Conservation (phyloP, 2,113 vertebrate genomes). For the Suricata suricatta region DNA sequence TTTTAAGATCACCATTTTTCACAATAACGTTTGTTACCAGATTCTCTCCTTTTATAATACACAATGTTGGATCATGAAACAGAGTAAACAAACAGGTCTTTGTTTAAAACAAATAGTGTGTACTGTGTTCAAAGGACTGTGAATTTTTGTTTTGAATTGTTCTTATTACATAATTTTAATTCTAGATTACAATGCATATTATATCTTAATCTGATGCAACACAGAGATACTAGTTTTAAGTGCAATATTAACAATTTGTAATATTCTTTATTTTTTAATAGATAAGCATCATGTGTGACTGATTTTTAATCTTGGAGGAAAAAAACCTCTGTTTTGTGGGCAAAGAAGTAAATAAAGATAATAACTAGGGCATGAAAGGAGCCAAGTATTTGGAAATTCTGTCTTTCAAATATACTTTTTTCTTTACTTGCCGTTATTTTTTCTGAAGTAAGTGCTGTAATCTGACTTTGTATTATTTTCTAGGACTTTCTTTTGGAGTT, state of each 20-base stretch:
- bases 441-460: not conserved
- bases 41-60: conserved; percentile 76
- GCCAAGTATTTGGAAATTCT: not conserved
- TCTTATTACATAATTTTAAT: conserved; percentile 56
- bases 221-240: not conserved
- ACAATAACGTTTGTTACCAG: conserved; percentile 72
- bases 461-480: not conserved
- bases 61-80: conserved; percentile 58
- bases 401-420: not conserved
- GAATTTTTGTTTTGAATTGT: conserved; percentile 77
- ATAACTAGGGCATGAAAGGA: not conserved
- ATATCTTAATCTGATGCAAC: conserved; percentile 42
- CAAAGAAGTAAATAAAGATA: not conserved
- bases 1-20: conserved; percentile 76
- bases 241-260: not conserved
- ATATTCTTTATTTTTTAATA: conserved; percentile 18
- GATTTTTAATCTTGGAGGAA: conserved; percentile 2
- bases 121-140: conserved; percentile 69
- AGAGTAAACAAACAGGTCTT: conserved; percentile 78
- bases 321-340: not conserved
- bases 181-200: conserved; percentile 52
- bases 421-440: not conserved
- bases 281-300: not conserved
- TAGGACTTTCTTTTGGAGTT: conserved; percentile 35
- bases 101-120: conserved; percentile 81